Evolutionary conservation across 37 sponge, comb jelly and placozoan species (phyloP).

Genomic region (Spongia lamella): DNA sequence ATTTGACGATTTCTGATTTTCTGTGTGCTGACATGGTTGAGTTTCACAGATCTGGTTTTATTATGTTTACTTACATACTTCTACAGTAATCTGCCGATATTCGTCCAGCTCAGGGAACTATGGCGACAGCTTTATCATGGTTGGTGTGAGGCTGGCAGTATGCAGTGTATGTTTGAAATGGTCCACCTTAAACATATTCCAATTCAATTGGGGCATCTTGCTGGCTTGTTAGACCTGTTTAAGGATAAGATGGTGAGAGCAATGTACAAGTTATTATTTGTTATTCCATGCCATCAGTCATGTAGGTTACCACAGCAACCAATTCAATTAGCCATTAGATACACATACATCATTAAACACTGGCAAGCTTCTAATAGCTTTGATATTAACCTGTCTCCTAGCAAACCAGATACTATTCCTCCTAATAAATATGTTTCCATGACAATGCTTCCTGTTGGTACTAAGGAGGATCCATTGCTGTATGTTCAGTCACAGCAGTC

Average conservation of each 20-base stretch:
- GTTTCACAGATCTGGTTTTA: not conserved
- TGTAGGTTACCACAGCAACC: slow-evolving; percentile 14
- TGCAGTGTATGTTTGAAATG: slow-evolving; percentile 64
- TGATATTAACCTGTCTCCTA: not conserved
- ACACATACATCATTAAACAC: slow-evolving; percentile 67
- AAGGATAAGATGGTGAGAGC: slow-evolving; percentile 75
- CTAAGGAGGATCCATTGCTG: slow-evolving; percentile 66
- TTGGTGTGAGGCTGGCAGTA: slow-evolving; percentile 65
- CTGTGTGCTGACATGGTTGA: no score
- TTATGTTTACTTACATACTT: not conserved
- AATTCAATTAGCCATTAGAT: slow-evolving; percentile 58
- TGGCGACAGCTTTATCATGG: slow-evolving; percentile 90
- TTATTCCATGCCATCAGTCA: not conserved
- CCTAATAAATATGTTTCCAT: not conserved
- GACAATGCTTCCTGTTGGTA: slow-evolving; percentile 55
- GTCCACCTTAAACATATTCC: slow-evolving; percentile 82
- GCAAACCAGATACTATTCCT: not conserved
- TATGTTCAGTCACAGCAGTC: slow-evolving; percentile 6
- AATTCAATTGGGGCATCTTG: slow-evolving; percentile 72
- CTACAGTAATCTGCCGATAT: slow-evolving; percentile 69
- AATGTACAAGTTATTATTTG: no score
- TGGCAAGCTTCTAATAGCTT: slow-evolving; percentile 16
- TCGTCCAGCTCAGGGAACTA: slow-evolving; percentile 74
- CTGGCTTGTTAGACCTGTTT: slow-evolving; percentile 88
- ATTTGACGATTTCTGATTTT: no score